Evolutionary conservation across 2,797 vertebrate species (phyloP), one percentile per base, ranked within the genome.

Genomic region (Cryptoblepharus egeriae): DNA sequence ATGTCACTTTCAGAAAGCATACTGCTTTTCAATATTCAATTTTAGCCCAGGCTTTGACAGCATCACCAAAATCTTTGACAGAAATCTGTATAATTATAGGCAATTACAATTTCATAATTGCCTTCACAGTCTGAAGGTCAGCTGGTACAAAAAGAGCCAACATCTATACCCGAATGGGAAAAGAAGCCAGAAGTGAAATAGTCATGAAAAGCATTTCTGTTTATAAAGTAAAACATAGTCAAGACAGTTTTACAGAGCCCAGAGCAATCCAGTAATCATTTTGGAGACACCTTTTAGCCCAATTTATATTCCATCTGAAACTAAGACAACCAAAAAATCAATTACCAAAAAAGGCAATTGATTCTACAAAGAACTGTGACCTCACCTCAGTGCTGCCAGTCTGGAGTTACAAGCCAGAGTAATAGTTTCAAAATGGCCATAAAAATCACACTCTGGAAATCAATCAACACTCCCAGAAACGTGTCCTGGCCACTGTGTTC

Each of bases 401-500:
- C 68, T 64, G 26, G 77, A 87, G 73, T 72, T 76, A 9, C 57
- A 71, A 13, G 0, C 0, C 3, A 64, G 73, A 79, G 70, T 84
- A 76, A 82, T 0, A 0, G 87, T 77, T 80, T 67, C 68, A 4
- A 45, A 42, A 58, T 55, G 52, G 86, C 77, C 55, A 68, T 77
- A 88, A 63, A 79, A 73, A 64, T 72, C 85, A 81, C 49, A 79
- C 82, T 85, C 86, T 69, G 76, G 77, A 91, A 81, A 89, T 77
- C 85, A 65, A 73, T 89, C 88, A 87, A 78, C 71, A 6, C 81
- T 88, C 83, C 84, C 83, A 80, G 82, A 88, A 52, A 77, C 55
- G 78, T 49, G 86, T 57, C 42, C 85, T 61, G 63, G 52, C 57
- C 37, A 87, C 78, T 72, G 64, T 87, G 88, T 72, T 52, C 82